These are phyloP conservation scores for Pterocles orientalis DNA, from an alignment of 2,113 vertebrate genomes.

Conservation along the genomic window DNA sequence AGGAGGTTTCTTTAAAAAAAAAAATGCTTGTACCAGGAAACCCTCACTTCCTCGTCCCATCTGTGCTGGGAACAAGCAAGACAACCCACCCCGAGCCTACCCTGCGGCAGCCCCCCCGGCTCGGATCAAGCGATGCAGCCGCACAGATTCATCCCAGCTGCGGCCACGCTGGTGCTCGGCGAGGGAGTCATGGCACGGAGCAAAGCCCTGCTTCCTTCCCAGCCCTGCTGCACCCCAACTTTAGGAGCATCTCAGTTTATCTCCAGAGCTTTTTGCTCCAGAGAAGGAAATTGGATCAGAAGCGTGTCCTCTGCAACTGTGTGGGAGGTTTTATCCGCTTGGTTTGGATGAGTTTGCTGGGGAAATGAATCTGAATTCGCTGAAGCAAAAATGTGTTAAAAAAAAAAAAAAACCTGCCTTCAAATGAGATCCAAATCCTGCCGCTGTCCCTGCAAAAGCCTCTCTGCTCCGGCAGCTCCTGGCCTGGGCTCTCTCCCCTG, in stretches of 20 bases:
- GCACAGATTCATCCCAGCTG: slow-evolving; percentile 23
- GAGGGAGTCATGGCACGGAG: fast-evolving
- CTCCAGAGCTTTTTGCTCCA: not conserved
- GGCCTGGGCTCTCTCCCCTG: not conserved
- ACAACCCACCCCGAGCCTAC: not conserved
- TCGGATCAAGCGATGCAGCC: not conserved
- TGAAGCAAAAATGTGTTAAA: not conserved
- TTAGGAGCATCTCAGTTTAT: fast-evolving
- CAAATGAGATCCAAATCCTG: not conserved
- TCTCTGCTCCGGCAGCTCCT: not conserved
- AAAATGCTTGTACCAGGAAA: not conserved
- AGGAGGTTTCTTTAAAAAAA: not conserved
- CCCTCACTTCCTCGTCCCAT: not conserved
- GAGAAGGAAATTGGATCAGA: not conserved
- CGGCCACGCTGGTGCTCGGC: fast-evolving
- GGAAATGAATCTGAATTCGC: not conserved
- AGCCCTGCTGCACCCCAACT: not conserved
- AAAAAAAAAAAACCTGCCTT: not conserved
- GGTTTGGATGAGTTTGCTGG: not conserved
- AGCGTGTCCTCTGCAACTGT: fast-evolving
- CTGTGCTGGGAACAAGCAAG: not conserved
- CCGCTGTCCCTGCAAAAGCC: not conserved
- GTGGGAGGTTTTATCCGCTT: not conserved
- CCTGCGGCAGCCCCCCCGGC: not conserved
- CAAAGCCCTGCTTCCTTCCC: not conserved